These are phyloP conservation scores for Camponotus vicinus DNA, from an alignment of 1,140 invertebrate genomes.

Conservation along the genomic window DNA sequence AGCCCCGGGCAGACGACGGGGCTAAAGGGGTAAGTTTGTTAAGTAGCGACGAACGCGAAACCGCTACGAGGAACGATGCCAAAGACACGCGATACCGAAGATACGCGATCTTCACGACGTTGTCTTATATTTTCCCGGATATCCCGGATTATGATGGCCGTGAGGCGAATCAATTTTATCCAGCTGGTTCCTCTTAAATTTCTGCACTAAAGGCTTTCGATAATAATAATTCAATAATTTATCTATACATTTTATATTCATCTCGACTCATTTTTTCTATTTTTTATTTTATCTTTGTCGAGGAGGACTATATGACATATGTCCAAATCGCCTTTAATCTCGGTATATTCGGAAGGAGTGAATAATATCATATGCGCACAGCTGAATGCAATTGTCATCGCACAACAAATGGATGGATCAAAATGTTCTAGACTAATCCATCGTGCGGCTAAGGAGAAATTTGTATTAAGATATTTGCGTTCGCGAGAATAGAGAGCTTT, in stretches of 20 bases:
- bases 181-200: neutral
- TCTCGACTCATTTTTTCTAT: too few relatives aligned
- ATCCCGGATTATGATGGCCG: slow-evolving; percentile 36
- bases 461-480: slow-evolving; percentile 28
- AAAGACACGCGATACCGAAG: slow-evolving; percentile 66
- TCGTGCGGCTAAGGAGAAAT: slow-evolving; percentile 26
- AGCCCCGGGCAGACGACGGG: slow-evolving; percentile 58
- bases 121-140: slow-evolving; percentile 37
- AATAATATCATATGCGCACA: slow-evolving; percentile 15
- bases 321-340: slow-evolving; percentile 30
- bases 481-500: slow-evolving; percentile 51
- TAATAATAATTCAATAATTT: neutral
- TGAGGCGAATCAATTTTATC: slow-evolving; percentile 32
- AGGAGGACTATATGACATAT: neutral
- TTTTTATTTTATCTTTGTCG: neutral
- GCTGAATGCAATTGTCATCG: slow-evolving; percentile 42
- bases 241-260: neutral
- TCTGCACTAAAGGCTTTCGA: neutral
- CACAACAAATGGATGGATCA: slow-evolving; percentile 32
- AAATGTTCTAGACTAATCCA: slow-evolving; percentile 50
- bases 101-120: slow-evolving; percentile 64
- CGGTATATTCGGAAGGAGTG: neutral
- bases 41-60: slow-evolving; percentile 74
- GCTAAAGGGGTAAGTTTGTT: slow-evolving; percentile 75
- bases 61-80: slow-evolving; percentile 62